Base-by-base conservation (phyloP, 2,113 vertebrate genomes). In the Phaetusa simplex region DNA sequence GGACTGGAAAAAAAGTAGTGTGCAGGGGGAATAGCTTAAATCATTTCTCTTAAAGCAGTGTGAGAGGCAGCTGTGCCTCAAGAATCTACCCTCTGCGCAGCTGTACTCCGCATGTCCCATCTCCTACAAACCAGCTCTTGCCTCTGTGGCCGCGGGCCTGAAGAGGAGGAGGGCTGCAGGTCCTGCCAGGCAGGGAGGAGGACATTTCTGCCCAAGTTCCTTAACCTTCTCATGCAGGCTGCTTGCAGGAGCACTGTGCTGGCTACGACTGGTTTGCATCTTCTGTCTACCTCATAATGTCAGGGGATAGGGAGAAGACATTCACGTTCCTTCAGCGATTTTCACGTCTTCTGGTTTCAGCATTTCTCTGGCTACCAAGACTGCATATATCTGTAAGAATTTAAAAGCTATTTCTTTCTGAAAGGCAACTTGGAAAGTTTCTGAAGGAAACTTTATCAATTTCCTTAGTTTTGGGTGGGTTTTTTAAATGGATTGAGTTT, bases 251-350 rank as follows among this genome's bases (percentile, higher is more conserved):
- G 12, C 86, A 12, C 69, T 99, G 95, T 47, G 69, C 98, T 45
- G 98, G 98, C 93, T 98, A 99, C 20, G 99, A 99, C 96, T 99
- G 99, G 99, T 98, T 99, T 98, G 98, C 96, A 4, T 99, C 98
- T 90, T 99, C 99, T 14, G 91, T 99, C 21, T 99, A 99, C 97
- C 98, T 99, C 89, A 95, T 99, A 62, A 98, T 99, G 99, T 95
- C 97, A 2, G 99, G 99, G 27, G 97, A 99, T 16, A 42, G n/a
- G 73, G 97, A 98, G 42, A 98, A 98, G 73, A 98, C 99, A 26
- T 95, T 99, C 56, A 76, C 5, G 1, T 97, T 99, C 91, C 98
- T 99, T 20, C 98, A 98, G 76, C 97, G 76, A 18, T 98, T 99
- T 84, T 98, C 99, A 69, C 76, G 81, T 82, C 98, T 99, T 93